These are phyloP conservation scores for Eupithecia vulgata DNA, from an alignment of 2,888 invertebrate species.

Conservation along the genomic window DNA sequence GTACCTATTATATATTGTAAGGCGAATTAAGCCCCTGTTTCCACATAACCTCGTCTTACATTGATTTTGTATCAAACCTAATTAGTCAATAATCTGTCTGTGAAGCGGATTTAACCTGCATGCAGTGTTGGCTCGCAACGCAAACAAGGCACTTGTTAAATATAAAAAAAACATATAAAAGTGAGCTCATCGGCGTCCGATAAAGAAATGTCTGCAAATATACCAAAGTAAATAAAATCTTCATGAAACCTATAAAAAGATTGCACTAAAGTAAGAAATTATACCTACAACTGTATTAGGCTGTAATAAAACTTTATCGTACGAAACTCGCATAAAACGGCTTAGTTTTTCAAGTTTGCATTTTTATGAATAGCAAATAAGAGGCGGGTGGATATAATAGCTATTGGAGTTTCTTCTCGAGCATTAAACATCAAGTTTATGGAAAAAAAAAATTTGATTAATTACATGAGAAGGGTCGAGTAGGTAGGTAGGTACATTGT, in stretches of 20 bases:
- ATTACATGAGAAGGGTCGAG: constrained; percentile 11
- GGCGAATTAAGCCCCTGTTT: too few relatives aligned
- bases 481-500: background rate
- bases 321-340: constrained; percentile 14
- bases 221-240: constrained; percentile 2
- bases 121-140: too few relatives aligned
- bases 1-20: too few relatives aligned
- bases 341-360: constrained; percentile 16
- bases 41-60: too few relatives aligned
- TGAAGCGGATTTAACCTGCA: too few relatives aligned
- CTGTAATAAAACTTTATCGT: constrained; percentile 20
- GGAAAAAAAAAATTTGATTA: constrained; percentile 16
- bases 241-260: constrained; percentile 17
- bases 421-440: background rate
- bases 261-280: constrained; percentile 17
- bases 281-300: constrained; percentile 10
- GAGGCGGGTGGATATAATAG: background rate
- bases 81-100: background rate
- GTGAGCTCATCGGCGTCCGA: background rate
- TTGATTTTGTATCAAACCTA: too few relatives aligned
- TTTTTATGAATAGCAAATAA: constrained; percentile 19
- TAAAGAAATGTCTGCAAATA: background rate
- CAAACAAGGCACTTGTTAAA: background rate
- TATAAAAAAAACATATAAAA: background rate
- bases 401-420: background rate